Conservation (phyloP, 2,888 invertebrate species). For the Sinopyrophorus schimmeli region DNA sequence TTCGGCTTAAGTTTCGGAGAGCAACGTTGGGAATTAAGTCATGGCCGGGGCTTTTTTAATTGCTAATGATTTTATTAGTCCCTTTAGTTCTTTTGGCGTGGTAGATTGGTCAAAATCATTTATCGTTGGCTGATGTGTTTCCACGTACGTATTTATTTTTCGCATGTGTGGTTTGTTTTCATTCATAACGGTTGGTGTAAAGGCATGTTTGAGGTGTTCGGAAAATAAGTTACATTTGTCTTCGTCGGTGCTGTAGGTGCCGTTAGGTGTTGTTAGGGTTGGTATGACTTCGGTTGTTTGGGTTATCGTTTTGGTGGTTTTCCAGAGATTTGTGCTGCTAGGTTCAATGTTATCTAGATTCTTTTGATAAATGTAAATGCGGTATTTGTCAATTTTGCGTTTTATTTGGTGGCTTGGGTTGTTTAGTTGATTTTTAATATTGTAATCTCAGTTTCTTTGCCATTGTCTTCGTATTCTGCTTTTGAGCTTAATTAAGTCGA, state of each 20-base stretch:
- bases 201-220: not conserved
- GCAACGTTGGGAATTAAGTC: slow-evolving; percentile 1
- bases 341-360: slow-evolving; percentile 2
- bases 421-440: slow-evolving; percentile 4
- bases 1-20: slow-evolving; percentile 1
- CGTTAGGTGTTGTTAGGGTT: slow-evolving; percentile 5
- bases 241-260: slow-evolving; percentile 1
- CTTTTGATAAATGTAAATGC: slow-evolving; percentile 4
- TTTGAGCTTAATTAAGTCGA: slow-evolving; percentile 1
- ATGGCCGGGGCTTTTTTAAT: slow-evolving; percentile 2
- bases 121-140: slow-evolving; percentile 2
- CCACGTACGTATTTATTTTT: not conserved
- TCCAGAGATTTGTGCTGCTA: slow-evolving; percentile 7
- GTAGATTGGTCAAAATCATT: not conserved
- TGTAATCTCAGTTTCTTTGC: not conserved
- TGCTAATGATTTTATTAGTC: not conserved
- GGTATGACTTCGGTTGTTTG: too few species aligned
- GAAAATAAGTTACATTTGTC: not conserved
- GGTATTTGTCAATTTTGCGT: slow-evolving; percentile 7
- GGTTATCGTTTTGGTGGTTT: not conserved
- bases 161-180: not conserved
- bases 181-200: not conserved
- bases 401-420: slow-evolving; percentile 2
- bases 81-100: not conserved
- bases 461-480: slow-evolving; percentile 5